Evolutionary conservation across 2,888 invertebrate species (phyloP), one percentile per base, ranked within the genome.

Genomic region (Melangyna quadrimaculata): DNA sequence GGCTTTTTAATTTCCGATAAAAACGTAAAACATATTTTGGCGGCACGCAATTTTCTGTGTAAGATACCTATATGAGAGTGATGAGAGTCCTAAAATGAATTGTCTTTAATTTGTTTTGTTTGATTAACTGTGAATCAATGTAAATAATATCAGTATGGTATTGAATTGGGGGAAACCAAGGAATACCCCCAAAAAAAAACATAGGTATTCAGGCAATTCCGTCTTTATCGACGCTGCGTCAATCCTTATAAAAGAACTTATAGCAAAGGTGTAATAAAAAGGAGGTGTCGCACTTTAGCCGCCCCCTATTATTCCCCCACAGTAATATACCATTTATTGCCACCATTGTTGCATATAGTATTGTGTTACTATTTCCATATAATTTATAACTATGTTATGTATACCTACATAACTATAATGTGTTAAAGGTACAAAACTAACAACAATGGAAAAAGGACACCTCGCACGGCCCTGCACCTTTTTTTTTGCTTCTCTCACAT

Each of bases 221-320:
- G 27, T 57, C 48, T 59, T 27, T 32, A 61, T 9, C n/a, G n/a
- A 55, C n/a, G 37, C 6, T 27, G 55, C 12, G 53, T 40, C 65
- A 57, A 27, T 72, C 45, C 37, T 70, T 70, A 55, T 73, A 74
- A 74, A 70, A 43, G 32, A 74, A 83, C 63, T 63, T 29, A n/a
- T n/a, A 19, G 72, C 65, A 74, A 74, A 77, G 72, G 75, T 67
- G 67, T 70, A 77, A 77, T 80, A 77, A 80, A 86, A 67, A 77
- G 75, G 67, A 80, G 80, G 80, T 80, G 80, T 72, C 61, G 24
- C 69, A 67, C 71, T 69, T 73, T 24, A 57, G 48, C 71, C 80
- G 69, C 84, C 75, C 63, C 48, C 84, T 73, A 67, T 72, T 57
- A 61, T 53, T 75, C 45, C 53, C 53, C 65, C 65, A 55, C 29